Evolutionary conservation across 2,113 vertebrate genomes (phyloP).

Genomic region (Gymnogyps californianus): DNA sequence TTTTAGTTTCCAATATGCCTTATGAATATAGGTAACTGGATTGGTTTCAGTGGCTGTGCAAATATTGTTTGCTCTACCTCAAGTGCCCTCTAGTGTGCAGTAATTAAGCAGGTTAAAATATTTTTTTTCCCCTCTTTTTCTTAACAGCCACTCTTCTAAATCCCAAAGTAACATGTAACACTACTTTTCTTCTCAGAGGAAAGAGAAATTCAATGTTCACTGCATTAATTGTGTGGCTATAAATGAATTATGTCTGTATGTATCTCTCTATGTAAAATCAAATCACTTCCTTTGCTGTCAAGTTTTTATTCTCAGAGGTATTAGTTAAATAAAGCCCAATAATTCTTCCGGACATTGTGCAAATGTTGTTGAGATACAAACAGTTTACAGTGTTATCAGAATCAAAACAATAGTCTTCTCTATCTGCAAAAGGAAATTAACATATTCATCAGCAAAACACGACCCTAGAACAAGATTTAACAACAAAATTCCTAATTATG

Average conservation of each 20-base stretch:
- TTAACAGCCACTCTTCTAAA: not conserved
- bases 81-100: constrained; percentile 94
- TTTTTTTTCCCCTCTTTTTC: not conserved
- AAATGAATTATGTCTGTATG: not conserved
- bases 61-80: constrained; percentile 69
- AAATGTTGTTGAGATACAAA: not conserved
- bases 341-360: not conserved
- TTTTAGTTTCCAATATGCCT: not conserved
- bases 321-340: not conserved
- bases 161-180: not conserved
- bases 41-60: not conserved
- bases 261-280: not conserved
- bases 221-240: not conserved
- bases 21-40: not conserved
- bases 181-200: not conserved
- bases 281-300: not conserved
- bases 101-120: constrained; percentile 59
- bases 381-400: not conserved
- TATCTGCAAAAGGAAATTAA: constrained; percentile 25
- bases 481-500: not conserved
- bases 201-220: not conserved
- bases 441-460: not conserved
- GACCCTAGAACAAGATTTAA: not conserved
- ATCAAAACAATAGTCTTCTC: not conserved
- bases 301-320: not conserved